These are phyloP conservation scores for Falco punctatus DNA, from an alignment of 2,113 vertebrate species.

Conservation along the genomic window DNA sequence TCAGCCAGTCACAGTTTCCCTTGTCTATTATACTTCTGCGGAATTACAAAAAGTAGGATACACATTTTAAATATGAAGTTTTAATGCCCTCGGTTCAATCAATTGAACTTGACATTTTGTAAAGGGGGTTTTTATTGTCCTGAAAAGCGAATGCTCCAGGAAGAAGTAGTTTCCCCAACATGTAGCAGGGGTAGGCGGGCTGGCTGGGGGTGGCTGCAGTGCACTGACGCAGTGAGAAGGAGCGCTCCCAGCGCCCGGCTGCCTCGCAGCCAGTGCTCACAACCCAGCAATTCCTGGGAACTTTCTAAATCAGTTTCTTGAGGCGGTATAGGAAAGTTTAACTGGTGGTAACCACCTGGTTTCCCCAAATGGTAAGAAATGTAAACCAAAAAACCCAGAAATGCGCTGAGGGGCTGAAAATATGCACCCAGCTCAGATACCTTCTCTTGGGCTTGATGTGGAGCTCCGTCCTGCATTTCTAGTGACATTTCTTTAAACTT, in stretches of 20 bases:
- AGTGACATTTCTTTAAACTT: neutral
- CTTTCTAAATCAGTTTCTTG: neutral
- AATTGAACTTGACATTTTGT: neutral
- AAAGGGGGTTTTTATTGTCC: fast-evolving
- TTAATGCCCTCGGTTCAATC: neutral
- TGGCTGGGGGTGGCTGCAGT: neutral
- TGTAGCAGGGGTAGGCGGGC: fast-evolving
- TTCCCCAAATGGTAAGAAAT: neutral
- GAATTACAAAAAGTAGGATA: fast-evolving
- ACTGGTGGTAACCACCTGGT: neutral
- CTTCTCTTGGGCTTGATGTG: neutral
- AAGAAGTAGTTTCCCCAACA: neutral
- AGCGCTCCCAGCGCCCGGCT: neutral
- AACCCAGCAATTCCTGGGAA: neutral
- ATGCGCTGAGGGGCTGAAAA: neutral
- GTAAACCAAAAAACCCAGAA: neutral
- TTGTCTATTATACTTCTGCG: neutral
- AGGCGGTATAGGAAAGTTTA: neutral
- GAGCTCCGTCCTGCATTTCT: neutral
- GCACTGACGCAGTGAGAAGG: fast-evolving
- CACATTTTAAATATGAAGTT: fast-evolving
- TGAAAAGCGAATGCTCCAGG: neutral
- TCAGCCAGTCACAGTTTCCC: neutral
- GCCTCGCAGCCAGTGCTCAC: neutral
- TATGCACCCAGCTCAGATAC: fast-evolving